Percentiles rank a stretch among this genome's conserved stretches.
Conservation (phyloP, 2,888 invertebrate genomes). For the Tenthredo livida region DNA sequence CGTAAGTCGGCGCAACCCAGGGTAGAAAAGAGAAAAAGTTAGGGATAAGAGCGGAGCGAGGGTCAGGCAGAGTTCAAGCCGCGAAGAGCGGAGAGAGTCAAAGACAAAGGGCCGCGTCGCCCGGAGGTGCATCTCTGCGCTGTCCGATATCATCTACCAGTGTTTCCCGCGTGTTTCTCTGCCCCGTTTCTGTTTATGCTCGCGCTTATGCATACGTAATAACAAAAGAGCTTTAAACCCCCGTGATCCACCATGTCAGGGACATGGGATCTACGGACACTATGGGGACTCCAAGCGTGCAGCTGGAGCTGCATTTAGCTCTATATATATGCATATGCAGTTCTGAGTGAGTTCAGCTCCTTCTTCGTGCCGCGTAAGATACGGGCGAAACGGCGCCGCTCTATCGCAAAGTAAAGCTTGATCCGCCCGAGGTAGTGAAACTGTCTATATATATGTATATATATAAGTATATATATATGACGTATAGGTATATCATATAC, state of each 20-base stretch:
- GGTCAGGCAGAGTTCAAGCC: conserved; percentile 54
- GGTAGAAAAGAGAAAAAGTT: neutral
- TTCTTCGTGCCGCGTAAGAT: conserved; percentile 60
- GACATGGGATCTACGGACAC: conserved; percentile 51
- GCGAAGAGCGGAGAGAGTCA: conserved; percentile 67
- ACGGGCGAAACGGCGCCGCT: conserved; percentile 57
- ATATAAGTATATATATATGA: too few relatives aligned
- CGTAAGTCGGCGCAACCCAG: conserved; percentile 18
- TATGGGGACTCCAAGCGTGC: neutral
- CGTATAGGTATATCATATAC: neutral
- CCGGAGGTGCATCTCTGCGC: conserved; percentile 71
- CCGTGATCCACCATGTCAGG: conserved; percentile 59
- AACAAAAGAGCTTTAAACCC: conserved; percentile 45
- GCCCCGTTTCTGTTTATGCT: conserved; percentile 71
- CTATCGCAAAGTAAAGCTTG: conserved; percentile 31
- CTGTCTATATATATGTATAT: neutral
- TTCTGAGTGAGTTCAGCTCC: neutral
- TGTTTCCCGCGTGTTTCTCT: conserved; percentile 68
- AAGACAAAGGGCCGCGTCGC: conserved; percentile 72
- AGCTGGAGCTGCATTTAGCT: neutral
- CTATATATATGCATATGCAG: neutral
- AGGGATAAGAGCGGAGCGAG: conserved; percentile 5
- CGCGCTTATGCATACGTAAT: conserved; percentile 72
- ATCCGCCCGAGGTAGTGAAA: neutral
- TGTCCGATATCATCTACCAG: conserved; percentile 75